Conservation (phyloP, 2,113 vertebrate genomes). For the Petroica traversi region DNA sequence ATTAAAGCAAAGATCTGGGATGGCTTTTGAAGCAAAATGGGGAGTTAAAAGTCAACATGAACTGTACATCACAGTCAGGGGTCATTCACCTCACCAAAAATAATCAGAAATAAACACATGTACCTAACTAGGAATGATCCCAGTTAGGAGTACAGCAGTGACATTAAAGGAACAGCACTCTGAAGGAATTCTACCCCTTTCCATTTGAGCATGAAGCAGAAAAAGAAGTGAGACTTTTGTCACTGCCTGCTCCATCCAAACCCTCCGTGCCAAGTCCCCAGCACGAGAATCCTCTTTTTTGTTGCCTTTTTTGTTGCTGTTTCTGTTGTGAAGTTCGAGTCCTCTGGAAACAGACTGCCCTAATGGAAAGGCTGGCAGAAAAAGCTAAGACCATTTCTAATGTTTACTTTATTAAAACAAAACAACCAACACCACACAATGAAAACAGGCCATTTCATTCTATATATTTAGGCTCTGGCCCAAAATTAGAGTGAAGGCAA, state of each 20-base stretch:
- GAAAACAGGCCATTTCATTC: background rate
- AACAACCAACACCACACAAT: background rate
- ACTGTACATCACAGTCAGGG: background rate
- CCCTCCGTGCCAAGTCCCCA: background rate
- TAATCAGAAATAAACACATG: background rate
- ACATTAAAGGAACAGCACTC: background rate
- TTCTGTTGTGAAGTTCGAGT: background rate
- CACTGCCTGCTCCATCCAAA: background rate
- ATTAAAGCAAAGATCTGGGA: background rate
- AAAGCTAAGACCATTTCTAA: background rate
- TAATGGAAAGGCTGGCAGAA: constrained; percentile 15
- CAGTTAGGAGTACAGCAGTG: background rate
- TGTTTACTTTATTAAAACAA: constrained; percentile 24
- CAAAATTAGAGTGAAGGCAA: background rate
- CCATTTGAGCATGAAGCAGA: background rate
- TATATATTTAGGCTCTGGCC: constrained; percentile 7
- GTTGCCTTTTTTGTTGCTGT: background rate
- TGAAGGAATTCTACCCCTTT: background rate
- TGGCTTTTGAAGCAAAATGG: background rate
- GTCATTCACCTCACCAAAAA: background rate
- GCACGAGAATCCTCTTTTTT: background rate
- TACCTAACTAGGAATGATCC: background rate
- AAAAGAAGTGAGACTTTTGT: background rate
- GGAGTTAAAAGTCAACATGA: background rate
- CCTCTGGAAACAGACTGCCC: background rate